Conservation (phyloP, 2,888 invertebrate genomes). For the Elmis aenea region DNA sequence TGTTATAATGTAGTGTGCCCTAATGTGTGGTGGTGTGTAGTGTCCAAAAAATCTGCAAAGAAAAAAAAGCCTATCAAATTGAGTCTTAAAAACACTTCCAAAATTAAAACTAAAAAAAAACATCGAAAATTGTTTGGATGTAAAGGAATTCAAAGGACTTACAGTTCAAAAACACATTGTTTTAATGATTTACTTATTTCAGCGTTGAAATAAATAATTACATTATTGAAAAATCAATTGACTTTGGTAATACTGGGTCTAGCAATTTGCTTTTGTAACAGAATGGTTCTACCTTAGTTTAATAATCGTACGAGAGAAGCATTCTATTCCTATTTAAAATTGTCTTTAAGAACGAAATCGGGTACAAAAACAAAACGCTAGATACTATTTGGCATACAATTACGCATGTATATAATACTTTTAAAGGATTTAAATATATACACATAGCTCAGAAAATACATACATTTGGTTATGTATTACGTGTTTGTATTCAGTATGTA, state of each 20-base stretch:
- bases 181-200: constrained; percentile 43
- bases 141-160: constrained; percentile 18
- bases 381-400: constrained; percentile 45
- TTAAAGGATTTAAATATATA: constrained; percentile 36
- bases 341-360: constrained; percentile 3
- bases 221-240: constrained; percentile 46
- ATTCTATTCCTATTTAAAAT: too few relatives aligned
- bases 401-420: constrained; percentile 43
- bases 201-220: constrained; percentile 46
- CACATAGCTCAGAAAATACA: constrained; percentile 45
- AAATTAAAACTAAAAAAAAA: neutral
- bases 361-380: constrained; percentile 38
- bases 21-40: constrained; percentile 10
- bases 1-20: constrained; percentile 6
- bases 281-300: constrained; percentile 17
- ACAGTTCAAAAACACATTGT: constrained; percentile 47
- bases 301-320: too few relatives aligned
- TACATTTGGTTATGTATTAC: constrained; percentile 41
- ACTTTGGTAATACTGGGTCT: constrained; percentile 44
- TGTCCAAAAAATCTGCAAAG: constrained; percentile 8
- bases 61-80: constrained; percentile 2
- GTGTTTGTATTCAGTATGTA: constrained; percentile 32
- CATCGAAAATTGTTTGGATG: neutral
- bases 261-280: constrained; percentile 35
- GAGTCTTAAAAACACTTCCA: too few relatives aligned